Evolutionary conservation across 2,113 vertebrate genomes (phyloP), one percentile per base, ranked within the genome.

Genomic region (Balaenoptera acutorostrata): DNA sequence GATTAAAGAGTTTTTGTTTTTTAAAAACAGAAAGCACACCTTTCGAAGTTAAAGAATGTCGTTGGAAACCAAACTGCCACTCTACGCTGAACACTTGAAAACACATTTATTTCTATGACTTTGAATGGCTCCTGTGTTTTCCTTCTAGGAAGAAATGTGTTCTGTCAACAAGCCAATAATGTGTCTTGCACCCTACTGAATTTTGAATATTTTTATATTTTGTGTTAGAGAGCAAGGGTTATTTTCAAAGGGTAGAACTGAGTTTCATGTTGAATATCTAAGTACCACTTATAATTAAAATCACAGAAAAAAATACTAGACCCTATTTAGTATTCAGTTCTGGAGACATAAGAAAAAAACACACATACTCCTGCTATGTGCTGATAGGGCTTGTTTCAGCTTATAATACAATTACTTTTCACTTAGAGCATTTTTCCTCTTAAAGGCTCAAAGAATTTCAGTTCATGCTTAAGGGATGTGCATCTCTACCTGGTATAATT

Each of bases 341-440:
- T 86, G 95, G 27, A 98, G 91, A 36, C 29, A 55, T 4, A 88
- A 6, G 39, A 71, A 27, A 46, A 82, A 84, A 78, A 46, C 33
- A 78, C 55, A 69, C 46, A 66, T 69, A 57, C 10, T 75, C 31
- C 82, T 95, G 57, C 75, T 83, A 39, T 3, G 0, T 69, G 39
- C 52, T 33, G 71, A 83, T 49, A 81, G 44, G 63, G 36, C 44
- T 80, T 41, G 55, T 94, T 98, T 97, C 46, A 68, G 3, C 39
- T 90, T 77, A n/a, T 83, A 97, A 96, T 88, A 82, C 90, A 82
- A 57, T 64, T 59, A n/a, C 41, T 68, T 49, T 88, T 84, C 8
- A 86, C 66, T 39, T 75, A 77, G 46, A 93, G 52, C 29, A 44
- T 17, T 84, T 90, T 92, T 29, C 57, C 41, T 92, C 46, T 93